A percentile compares a stretch with the other conserved stretches of the same genome.
These are phyloP conservation scores for Meloidogyne floridensis DNA, from an alignment of 1,140 invertebrate genomes.

Conservation along the genomic window DNA sequence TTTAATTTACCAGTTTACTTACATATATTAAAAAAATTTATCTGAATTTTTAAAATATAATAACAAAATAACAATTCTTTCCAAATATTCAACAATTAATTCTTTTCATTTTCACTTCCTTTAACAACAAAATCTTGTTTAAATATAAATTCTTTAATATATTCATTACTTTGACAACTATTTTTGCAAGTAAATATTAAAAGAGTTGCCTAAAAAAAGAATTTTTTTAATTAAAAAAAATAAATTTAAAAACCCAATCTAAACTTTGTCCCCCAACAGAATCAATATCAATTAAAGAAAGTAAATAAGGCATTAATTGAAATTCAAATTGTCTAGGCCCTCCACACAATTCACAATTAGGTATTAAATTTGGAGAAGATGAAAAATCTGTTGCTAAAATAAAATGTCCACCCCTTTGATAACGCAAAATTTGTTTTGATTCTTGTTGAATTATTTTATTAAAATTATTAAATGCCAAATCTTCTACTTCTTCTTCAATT, in stretches of 20 bases:
- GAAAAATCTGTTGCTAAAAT: conserved; percentile 36
- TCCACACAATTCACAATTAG: conserved; percentile 45
- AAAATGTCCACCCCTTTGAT: conserved; percentile 70
- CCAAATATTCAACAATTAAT: background rate
- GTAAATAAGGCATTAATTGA: conserved; percentile 85
- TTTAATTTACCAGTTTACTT: no score
- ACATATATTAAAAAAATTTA: no score
- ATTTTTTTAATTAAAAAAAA: conserved; percentile 67
- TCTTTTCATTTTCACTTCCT: background rate
- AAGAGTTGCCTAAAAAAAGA: background rate
- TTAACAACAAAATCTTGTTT: conserved; percentile 79
- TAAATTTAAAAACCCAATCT: conserved; percentile 81
- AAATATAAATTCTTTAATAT: conserved; percentile 79
- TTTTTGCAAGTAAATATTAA: conserved; percentile 65
- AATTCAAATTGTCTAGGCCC: conserved; percentile 32
- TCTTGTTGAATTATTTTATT: conserved; percentile 36
- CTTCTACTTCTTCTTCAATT: conserved; percentile 34
- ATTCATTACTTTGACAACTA: conserved; percentile 75
- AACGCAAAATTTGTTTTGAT: conserved; percentile 74
- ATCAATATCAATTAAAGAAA: conserved; percentile 75
- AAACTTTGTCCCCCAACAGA: conserved; percentile 73
- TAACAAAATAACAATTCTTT: no score
- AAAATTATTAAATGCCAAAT: conserved; percentile 32
- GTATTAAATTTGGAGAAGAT: conserved; percentile 20
- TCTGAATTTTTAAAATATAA: no score